phyloP scores from a whole-genome alignment of 2,797 vertebrate genomes.

The Rachycentron canadum region DNA sequence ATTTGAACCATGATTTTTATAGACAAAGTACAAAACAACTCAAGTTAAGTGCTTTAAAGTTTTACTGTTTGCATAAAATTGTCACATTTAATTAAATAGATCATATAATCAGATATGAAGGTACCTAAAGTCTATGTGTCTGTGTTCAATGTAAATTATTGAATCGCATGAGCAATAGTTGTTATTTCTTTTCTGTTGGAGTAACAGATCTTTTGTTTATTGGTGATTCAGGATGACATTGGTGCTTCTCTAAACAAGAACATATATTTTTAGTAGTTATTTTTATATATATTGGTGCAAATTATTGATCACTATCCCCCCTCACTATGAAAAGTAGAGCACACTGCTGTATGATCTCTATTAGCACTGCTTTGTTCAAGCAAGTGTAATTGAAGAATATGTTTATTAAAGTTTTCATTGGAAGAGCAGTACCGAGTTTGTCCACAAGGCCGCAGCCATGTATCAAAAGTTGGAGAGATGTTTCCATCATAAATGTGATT shows the following conservation, averaged over 20 bases:
- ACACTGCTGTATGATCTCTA: background rate
- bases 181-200: no score
- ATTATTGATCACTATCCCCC: no score
- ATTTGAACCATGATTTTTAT: no score
- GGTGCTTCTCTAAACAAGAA: no score
- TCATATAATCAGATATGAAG: no score
- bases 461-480: background rate
- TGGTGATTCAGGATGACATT: background rate
- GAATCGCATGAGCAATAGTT: no score
- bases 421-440: background rate
- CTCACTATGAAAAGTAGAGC: background rate
- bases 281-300: no score
- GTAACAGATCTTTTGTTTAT: background rate
- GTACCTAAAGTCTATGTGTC: background rate
- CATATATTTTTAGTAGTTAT: background rate
- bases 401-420: rapidly evolving
- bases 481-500: background rate
- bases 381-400: background rate
- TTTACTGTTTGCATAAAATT: no score
- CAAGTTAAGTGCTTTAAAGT: no score
- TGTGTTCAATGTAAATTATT: background rate
- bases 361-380: background rate
- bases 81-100: no score
- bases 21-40: no score
- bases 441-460: slow-evolving; percentile 16